Evolutionary conservation across 2,113 vertebrate genomes (phyloP), one percentile per base, ranked within the genome.

Genomic region (Bos javanicus): DNA sequence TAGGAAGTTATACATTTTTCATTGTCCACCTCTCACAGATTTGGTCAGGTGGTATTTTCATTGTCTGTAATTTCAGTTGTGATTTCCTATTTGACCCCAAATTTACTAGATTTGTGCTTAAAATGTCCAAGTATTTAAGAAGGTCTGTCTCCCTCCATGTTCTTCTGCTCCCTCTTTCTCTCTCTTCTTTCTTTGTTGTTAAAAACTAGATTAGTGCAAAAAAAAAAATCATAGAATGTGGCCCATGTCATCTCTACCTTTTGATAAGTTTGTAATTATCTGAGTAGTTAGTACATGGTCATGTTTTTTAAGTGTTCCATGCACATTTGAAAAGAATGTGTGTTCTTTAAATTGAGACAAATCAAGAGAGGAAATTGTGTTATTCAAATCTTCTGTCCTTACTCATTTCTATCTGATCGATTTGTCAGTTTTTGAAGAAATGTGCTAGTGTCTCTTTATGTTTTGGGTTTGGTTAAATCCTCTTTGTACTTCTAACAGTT

Each of bases 391-490:
- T 67, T 17, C 36, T 36, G 3, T 88, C 52, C 54, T 89, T 87
- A 25, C 9, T 78, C 62, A 48, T 56, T 94, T 90, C 50, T 82
- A 14, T 56, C 36, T 83, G 78, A 46, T 87, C 30, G 43, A 87
- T 87, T 94, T 88, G 50, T 90, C 57, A 23, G 1, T 60, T 95
- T 96, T 71, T 86, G 76, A 62, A 80, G 62, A 94, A 81, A 78
- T 60, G 25, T 78, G 19, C 76, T 62, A 25, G 33, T 92, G 12
- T 80, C 67, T 90, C 52, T 59, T 25, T 52, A 28, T 84, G 26
- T 95, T 95, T 87, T 62, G 80, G 71, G 12, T 89, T 95, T 96
- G 57, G n/a, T 60, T 62, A 80, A 87, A 82, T 74, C n/a, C 9
- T 74, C 57, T 90, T 97, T 94, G 14, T 91, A 48, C 52, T 48